phyloP scores from a whole-genome alignment of 2,797 vertebrate genomes.

The Balearica regulorum region DNA sequence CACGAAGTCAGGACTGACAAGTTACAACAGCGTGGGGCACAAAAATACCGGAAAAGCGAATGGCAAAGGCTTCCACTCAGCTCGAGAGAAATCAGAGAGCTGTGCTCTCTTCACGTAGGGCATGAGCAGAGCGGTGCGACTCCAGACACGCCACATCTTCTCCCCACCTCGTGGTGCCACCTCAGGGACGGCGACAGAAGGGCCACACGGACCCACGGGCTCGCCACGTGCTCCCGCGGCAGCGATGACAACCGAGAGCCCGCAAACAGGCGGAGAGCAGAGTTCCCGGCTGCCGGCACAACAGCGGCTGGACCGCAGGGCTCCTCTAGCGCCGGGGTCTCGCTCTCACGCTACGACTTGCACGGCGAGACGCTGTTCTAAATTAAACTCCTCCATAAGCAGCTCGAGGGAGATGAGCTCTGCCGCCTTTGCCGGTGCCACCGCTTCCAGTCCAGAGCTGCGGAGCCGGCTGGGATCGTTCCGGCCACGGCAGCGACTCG shows the following conservation, averaged over 20 bases:
- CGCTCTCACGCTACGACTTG: neutral
- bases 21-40: too few species aligned
- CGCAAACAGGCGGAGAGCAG: neutral
- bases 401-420: neutral
- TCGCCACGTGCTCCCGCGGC: neutral
- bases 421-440: too few species aligned
- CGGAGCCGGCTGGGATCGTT: accelerated
- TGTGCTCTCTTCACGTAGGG: neutral
- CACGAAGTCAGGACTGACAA: accelerated
- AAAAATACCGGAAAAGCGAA: neutral
- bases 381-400: neutral
- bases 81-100: neutral
- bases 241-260: too few species aligned
- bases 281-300: neutral
- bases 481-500: neutral
- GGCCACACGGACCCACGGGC: accelerated
- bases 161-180: neutral
- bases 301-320: neutral
- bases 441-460: neutral
- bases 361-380: neutral
- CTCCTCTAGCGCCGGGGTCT: neutral
- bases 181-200: neutral
- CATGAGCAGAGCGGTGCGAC: neutral
- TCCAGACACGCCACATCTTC: too few species aligned
- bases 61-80: neutral